These are phyloP conservation scores for Pelecanoides urinatrix DNA, from an alignment of 2,113 vertebrate genomes.

Conservation along the genomic window DNA sequence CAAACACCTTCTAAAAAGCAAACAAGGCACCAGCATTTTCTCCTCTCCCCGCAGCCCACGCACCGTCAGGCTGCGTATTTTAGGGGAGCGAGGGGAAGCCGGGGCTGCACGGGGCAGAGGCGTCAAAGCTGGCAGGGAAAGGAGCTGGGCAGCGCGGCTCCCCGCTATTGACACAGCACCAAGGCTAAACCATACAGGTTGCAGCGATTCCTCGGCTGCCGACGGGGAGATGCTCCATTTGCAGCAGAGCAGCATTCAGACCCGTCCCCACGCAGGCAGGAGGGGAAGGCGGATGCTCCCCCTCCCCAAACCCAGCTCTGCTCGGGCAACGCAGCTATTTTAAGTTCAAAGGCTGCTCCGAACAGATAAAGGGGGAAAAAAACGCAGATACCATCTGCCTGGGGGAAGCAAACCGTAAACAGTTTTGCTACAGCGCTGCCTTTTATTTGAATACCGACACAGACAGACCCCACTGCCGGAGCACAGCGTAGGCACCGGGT, in stretches of 20 bases:
- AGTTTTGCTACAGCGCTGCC: neutral
- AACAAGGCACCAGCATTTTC: accelerated
- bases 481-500: neutral
- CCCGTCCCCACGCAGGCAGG: accelerated
- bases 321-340: neutral
- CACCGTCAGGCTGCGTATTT: neutral
- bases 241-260: neutral
- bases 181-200: neutral
- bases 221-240: neutral
- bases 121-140: neutral
- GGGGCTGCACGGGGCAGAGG: accelerated
- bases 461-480: neutral
- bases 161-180: neutral
- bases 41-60: accelerated
- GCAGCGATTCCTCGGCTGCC: neutral
- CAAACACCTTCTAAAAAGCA: neutral
- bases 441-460: neutral
- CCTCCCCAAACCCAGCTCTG: neutral
- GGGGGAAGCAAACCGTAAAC: slow-evolving; percentile 19
- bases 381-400: slow-evolving; percentile 12
- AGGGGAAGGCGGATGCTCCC: neutral
- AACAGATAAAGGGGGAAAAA: slow-evolving; percentile 23
- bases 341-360: slow-evolving; percentile 44
- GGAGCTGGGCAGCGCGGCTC: neutral
- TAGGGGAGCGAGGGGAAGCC: neutral